phyloP scores from a whole-genome alignment of 2,888 invertebrate genomes.

The Syritta pipiens region DNA sequence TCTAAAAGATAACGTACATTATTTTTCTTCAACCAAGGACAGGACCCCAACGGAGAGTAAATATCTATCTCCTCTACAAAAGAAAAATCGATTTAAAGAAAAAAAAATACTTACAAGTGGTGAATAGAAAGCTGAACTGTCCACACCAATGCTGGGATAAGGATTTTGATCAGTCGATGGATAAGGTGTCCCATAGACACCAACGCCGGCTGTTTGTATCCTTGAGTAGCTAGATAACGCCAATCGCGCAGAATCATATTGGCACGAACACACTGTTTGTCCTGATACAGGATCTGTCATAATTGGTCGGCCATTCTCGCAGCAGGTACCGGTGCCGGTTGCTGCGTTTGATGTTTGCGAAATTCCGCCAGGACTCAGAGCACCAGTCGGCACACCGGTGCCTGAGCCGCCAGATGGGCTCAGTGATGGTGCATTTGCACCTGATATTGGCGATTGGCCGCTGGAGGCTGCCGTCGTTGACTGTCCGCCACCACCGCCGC shows the following conservation, averaged over 20 bases:
- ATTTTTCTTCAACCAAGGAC: no score
- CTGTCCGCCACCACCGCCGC: conserved; percentile 81
- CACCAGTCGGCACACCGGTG: conserved; percentile 76
- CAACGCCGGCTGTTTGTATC: conserved; percentile 87
- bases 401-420: conserved; percentile 83
- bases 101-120: conserved; percentile 89
- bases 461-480: conserved; percentile 84
- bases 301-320: conserved; percentile 94
- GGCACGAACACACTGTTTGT: conserved; percentile 95
- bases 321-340: conserved; percentile 82
- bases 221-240: conserved; percentile 91
- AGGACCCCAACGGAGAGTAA: no score
- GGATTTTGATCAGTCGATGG: conserved; percentile 95
- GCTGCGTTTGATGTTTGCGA: conserved; percentile 79
- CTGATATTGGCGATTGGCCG: conserved; percentile 88
- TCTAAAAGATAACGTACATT: no score
- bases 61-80: no score
- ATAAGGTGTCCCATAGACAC: conserved; percentile 92
- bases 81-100: no score
- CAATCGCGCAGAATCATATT: conserved; percentile 93
- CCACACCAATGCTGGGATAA: conserved; percentile 94
- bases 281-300: conserved; percentile 96
- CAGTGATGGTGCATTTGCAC: conserved; percentile 86
- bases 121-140: conserved; percentile 96
- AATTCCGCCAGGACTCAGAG: conserved; percentile 78